Evolutionary conservation across 2,797 vertebrate genomes (phyloP), one percentile per base, ranked within the genome.

Genomic region (Cossypha niveicapilla): DNA sequence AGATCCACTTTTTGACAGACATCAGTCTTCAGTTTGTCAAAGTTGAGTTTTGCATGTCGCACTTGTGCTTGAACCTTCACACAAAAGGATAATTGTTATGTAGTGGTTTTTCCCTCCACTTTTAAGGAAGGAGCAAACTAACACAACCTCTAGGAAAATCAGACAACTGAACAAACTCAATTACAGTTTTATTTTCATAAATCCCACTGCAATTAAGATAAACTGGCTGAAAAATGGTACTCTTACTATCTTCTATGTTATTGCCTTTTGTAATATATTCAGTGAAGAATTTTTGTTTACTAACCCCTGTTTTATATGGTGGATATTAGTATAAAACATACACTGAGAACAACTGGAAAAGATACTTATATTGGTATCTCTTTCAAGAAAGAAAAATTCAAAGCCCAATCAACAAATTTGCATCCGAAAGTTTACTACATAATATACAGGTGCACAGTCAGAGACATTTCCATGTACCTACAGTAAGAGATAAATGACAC

Each of bases 1-100:
- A 99, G 98, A 97, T 99, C 99, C 54, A 99, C 99, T 96, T 99
- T 99, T 97, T 99, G 99, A 97, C 99, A 99, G 42, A 99, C 99
- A 21, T 99, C 99, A 77, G 98, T 99, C 98, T 99, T 99, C 98
- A 99, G 97, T 96, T 99, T 99, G 98, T 99, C 99, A 83, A 99
- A 99, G 97, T 98, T 98, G 35, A 98, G 98, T 97, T 99, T 99
- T 86, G 98, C 98, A 5, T 98, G 98, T 87, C 99, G 98, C 78
- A 99, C 99, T 98, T 99, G 99, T 81, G 98, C 98, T 97, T 99
- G 99, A 88, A 99, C 99, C 99, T 99, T 96, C 73, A 79, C 89
- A 97, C 72, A 95, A 95, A 96, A 86, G 41, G 32, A 90, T 57
- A 96, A 48, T 19, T 67, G 35, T 75, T 34, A 87, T 25, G 30